phyloP scores from a whole-genome alignment of 2,888 invertebrate genomes.

The Drosophila macrospina region DNA sequence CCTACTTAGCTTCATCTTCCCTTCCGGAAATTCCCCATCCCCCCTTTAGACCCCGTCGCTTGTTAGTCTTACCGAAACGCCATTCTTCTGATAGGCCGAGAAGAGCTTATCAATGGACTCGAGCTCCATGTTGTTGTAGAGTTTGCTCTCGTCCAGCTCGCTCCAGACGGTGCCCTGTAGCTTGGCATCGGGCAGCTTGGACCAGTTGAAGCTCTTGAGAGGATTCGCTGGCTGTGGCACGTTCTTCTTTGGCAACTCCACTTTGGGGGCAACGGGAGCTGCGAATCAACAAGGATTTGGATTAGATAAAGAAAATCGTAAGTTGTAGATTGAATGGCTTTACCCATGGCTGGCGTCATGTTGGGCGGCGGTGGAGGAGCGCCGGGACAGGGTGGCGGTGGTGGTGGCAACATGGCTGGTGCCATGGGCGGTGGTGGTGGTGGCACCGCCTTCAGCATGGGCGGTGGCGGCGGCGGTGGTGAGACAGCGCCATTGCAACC shows the following conservation, averaged over 20 bases:
- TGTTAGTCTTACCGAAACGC: conserved; percentile 88
- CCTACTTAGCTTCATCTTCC: too few species aligned
- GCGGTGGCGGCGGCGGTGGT: conserved; percentile 85
- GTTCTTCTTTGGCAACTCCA: conserved; percentile 91
- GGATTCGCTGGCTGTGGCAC: conserved; percentile 97
- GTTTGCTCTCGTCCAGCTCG: conserved; percentile 95
- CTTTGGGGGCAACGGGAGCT: conserved; percentile 87
- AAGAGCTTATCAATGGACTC: conserved; percentile 96
- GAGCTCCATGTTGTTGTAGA: conserved; percentile 96
- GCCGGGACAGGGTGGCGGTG: conserved; percentile 85
- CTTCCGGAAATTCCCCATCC: too few species aligned
- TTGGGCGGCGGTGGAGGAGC: conserved; percentile 85
- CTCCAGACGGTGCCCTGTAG: conserved; percentile 98
- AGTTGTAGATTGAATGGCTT: background rate
- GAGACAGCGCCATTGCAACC: conserved; percentile 87
- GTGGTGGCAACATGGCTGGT: conserved; percentile 86
- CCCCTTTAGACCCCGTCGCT: too few species aligned
- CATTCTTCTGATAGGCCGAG: conserved; percentile 97
- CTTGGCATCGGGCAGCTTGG: conserved; percentile 95
- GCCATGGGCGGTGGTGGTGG: conserved; percentile 85
- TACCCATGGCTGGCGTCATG: conserved; percentile 85
- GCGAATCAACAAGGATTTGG: background rate
- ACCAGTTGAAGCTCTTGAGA: conserved; percentile 99
- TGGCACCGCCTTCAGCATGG: conserved; percentile 80
- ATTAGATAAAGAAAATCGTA: background rate